phyloP scores from a whole-genome alignment of 2,888 invertebrate species.

The Lepidocyrtoides sp. region DNA sequence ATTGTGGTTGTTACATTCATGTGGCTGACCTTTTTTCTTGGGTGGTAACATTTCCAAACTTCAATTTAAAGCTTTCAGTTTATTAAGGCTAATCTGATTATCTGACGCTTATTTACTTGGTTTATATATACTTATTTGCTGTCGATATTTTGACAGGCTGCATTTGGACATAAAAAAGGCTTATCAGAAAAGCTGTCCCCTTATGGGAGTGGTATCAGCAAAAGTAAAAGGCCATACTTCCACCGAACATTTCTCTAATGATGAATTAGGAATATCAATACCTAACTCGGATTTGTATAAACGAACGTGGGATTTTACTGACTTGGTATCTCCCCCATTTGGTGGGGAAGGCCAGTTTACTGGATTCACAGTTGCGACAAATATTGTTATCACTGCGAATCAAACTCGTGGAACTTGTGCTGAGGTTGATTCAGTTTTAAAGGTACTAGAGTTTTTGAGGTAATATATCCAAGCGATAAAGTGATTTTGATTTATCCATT shows the following conservation, averaged over 20 bases:
- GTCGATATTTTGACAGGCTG: too few species aligned
- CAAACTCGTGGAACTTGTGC: conserved; percentile 87
- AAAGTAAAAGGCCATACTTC: conserved; percentile 88
- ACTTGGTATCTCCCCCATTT: conserved; percentile 87
- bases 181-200: conserved; percentile 78
- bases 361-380: conserved; percentile 88
- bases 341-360: conserved; percentile 87
- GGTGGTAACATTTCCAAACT: conserved; percentile 75
- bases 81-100: too few species aligned
- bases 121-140: neutral
- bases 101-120: neutral
- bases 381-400: conserved; percentile 87
- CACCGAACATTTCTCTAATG: conserved; percentile 85
- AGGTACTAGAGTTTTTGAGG: neutral
- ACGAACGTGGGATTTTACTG: conserved; percentile 87
- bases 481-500: neutral
- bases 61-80: conserved; percentile 23
- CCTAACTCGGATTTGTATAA: conserved; percentile 83
- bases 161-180: conserved; percentile 78
- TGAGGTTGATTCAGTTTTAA: conserved; percentile 85
- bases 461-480: neutral
- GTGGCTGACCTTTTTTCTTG: conserved; percentile 79
- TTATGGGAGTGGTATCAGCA: conserved; percentile 86
- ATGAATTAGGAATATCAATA: conserved; percentile 68
- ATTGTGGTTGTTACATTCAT: conserved; percentile 78